These are phyloP conservation scores for Megathymus violae DNA, from an alignment of 1,140 invertebrate genomes.

Conservation along the genomic window DNA sequence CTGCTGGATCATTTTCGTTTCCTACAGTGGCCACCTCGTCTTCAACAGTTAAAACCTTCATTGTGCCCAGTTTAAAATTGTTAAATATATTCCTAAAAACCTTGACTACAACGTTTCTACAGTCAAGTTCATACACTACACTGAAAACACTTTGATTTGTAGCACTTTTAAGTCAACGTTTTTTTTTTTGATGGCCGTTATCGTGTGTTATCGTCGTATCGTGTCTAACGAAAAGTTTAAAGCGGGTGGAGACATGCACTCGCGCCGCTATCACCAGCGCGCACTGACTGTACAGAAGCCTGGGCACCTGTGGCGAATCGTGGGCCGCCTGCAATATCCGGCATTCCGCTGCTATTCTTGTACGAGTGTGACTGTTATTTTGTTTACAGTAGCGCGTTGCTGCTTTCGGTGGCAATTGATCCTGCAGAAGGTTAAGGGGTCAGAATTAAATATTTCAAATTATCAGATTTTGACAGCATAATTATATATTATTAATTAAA, in stretches of 20 bases:
- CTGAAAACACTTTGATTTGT: slow-evolving; percentile 27
- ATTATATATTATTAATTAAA: too few relatives aligned
- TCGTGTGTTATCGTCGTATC: slow-evolving; percentile 54
- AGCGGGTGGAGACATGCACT: slow-evolving; percentile 39
- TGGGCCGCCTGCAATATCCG: slow-evolving; percentile 66
- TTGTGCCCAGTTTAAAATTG: slow-evolving; percentile 37
- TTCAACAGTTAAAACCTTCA: slow-evolving; percentile 72
- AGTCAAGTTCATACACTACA: slow-evolving; percentile 32
- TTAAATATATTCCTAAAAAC: not conserved
- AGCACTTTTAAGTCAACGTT: slow-evolving; percentile 22
- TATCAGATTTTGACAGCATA: too few relatives aligned
- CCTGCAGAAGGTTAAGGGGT: slow-evolving; percentile 14
- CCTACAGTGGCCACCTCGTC: slow-evolving; percentile 69
- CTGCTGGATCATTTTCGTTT: slow-evolving; percentile 63
- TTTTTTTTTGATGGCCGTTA: slow-evolving; percentile 34
- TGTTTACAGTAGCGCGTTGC: slow-evolving; percentile 65
- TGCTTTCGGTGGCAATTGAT: slow-evolving; percentile 53
- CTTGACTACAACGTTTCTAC: slow-evolving; percentile 2
- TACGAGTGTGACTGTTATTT: slow-evolving; percentile 64
- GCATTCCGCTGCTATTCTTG: slow-evolving; percentile 76
- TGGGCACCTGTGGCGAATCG: slow-evolving; percentile 51
- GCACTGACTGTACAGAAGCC: slow-evolving; percentile 45
- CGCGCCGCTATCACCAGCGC: slow-evolving; percentile 37
- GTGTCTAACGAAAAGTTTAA: too few relatives aligned
- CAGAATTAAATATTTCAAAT: not conserved